Evolutionary conservation across 1,140 invertebrate genomes (phyloP).

Genomic region (Philopotamus ludificatus): DNA sequence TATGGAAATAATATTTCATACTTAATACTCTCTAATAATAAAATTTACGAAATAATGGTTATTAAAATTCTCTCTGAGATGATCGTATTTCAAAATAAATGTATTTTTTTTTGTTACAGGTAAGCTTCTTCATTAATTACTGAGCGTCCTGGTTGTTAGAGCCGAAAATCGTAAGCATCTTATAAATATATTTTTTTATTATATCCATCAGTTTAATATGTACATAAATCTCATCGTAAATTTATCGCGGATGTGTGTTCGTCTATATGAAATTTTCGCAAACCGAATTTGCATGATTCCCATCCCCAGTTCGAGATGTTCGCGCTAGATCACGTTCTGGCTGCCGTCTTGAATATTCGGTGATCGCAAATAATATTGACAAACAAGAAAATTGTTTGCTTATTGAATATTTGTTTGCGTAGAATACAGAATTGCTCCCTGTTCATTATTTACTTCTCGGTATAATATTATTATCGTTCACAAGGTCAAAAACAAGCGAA

Average conservation of each 20-base stretch:
- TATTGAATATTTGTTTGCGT: not conserved
- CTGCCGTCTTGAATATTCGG: slow-evolving; percentile 4
- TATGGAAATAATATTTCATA: too few relatives aligned
- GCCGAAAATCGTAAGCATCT: too few relatives aligned
- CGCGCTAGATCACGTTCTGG: slow-evolving; percentile 10
- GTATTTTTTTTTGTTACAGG: not conserved
- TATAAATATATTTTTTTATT: not conserved
- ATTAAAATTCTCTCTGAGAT: too few relatives aligned
- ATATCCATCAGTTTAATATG: not conserved
- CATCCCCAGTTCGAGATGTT: slow-evolving; percentile 1
- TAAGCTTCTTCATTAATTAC: not conserved
- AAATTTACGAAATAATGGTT: too few relatives aligned
- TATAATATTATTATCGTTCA: too few relatives aligned
- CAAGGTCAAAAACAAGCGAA: too few relatives aligned
- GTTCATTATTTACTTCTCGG: too few relatives aligned
- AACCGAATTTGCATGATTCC: too few relatives aligned
- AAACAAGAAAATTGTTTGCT: too few relatives aligned
- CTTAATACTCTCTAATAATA: too few relatives aligned
- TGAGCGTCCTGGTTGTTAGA: not conserved
- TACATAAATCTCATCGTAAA: not conserved
- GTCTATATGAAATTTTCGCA: not conserved
- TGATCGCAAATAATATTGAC: slow-evolving; percentile 20
- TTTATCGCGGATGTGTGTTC: not conserved
- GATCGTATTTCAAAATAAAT: too few relatives aligned
- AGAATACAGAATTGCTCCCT: too few relatives aligned